Evolutionary conservation across 2,797 vertebrate species (phyloP).

Genomic region (Leptodon cayanensis): DNA sequence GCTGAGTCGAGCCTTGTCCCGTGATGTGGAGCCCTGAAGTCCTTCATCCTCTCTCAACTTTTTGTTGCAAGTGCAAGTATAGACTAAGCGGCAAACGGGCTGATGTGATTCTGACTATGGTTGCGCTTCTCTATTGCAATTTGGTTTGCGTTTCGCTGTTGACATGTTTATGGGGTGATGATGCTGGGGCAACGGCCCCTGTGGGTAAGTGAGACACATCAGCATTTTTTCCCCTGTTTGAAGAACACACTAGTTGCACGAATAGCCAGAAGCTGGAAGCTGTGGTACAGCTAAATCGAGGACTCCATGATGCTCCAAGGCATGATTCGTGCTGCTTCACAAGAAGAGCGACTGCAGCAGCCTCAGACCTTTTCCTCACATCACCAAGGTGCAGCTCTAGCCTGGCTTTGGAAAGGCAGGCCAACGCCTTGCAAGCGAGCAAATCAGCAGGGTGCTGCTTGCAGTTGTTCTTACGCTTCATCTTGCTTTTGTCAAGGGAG

Average conservation of each 20-base stretch:
- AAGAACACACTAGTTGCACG: neutral
- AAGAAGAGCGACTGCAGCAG: accelerated
- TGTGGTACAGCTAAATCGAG: neutral
- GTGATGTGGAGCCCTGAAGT: accelerated
- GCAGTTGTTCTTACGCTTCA: accelerated
- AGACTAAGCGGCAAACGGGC: neutral
- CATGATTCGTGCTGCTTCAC: accelerated
- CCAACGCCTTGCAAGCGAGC: accelerated
- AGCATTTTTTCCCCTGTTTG: neutral
- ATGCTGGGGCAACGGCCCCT: neutral
- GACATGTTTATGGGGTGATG: slow-evolving; percentile 1
- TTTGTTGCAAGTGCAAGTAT: neutral
- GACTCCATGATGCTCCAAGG: accelerated
- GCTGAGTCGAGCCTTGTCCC: neutral
- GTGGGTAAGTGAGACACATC: neutral
- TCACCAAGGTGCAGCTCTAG: neutral
- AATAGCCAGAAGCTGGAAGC: neutral
- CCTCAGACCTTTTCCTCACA: neutral
- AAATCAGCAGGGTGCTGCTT: neutral
- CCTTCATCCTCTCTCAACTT: neutral
- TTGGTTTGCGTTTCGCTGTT: neutral
- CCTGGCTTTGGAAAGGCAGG: neutral
- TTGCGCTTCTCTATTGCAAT: neutral
- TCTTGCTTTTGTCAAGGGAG: neutral
- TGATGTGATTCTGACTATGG: neutral